Percentiles rank a stretch among this genome's conserved stretches.
Conservation (phyloP, 1,140 invertebrate genomes). For the Drosophila pandora region DNA sequence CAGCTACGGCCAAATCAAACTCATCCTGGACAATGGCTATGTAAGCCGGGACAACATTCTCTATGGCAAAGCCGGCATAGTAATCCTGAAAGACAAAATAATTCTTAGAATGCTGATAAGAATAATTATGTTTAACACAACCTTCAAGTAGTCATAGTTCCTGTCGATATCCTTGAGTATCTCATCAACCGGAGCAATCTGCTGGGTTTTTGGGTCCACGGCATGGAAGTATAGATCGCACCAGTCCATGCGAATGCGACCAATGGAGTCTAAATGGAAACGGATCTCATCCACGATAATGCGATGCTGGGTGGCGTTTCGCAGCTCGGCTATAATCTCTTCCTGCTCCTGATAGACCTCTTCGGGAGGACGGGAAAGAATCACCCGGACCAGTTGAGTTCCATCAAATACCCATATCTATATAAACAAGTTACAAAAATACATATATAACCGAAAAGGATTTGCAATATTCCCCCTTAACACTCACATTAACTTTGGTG, state of each 20-base stretch:
- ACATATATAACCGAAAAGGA: background rate
- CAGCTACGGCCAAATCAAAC: constrained; percentile 93
- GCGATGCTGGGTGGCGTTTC: constrained; percentile 90
- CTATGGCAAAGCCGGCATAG: constrained; percentile 89
- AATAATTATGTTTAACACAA: background rate
- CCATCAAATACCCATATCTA: constrained; percentile 94
- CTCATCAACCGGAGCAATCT: constrained; percentile 91
- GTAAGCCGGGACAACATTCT: constrained; percentile 90
- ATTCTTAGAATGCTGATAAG: background rate
- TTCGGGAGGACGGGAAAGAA: constrained; percentile 90
- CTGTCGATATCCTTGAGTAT: constrained; percentile 93
- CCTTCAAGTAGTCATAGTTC: constrained; percentile 93
- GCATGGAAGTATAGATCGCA: constrained; percentile 95
- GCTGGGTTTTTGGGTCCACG: constrained; percentile 89
- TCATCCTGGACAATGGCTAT: constrained; percentile 87
- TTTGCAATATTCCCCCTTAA: constrained; percentile 24
- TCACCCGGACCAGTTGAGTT: constrained; percentile 91
- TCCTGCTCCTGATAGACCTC: constrained; percentile 89
- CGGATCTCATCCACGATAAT: constrained; percentile 92
- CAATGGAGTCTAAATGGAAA: constrained; percentile 89
- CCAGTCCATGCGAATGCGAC: constrained; percentile 90
- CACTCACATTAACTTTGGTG: constrained; percentile 91
- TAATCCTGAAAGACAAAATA: constrained; percentile 62
- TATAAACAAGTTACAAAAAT: background rate
- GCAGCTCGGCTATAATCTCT: constrained; percentile 88